These are phyloP conservation scores for Sinocyclocheilus grahami DNA, from an alignment of 2,113 vertebrate species.

Conservation along the genomic window DNA sequence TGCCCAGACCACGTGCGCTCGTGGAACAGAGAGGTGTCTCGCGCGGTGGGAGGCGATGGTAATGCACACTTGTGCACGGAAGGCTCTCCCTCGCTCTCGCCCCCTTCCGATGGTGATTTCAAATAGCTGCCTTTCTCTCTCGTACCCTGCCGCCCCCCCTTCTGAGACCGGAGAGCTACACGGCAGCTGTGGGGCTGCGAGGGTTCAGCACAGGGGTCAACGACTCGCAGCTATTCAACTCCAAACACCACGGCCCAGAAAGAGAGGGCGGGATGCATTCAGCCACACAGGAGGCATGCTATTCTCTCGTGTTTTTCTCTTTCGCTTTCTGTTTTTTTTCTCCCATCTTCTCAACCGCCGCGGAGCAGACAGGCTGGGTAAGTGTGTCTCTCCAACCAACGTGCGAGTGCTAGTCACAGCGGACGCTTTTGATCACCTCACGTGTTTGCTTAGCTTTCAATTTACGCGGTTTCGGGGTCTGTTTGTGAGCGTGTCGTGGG, in stretches of 20 bases:
- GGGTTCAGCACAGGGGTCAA: constrained; percentile 59
- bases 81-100: constrained; percentile 18
- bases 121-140: neutral
- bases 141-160: neutral
- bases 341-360: neutral
- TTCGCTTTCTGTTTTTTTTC: constrained; percentile 32
- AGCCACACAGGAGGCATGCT: constrained; percentile 44
- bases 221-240: constrained; percentile 58
- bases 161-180: constrained; percentile 32
- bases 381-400: neutral
- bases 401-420: neutral
- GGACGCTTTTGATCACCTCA: neutral
- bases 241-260: constrained; percentile 16
- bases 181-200: constrained; percentile 30
- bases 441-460: neutral
- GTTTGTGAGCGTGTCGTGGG: neutral
- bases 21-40: constrained; percentile 4
- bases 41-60: constrained; percentile 23
- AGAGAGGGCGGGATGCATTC: neutral
- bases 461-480: neutral
- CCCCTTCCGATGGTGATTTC: constrained; percentile 55
- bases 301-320: constrained; percentile 4
- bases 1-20: constrained; percentile 61
- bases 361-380: constrained; percentile 1
- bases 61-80: neutral